Conservation (phyloP, 2,797 vertebrate species). For the Hemibagrus guttatus region DNA sequence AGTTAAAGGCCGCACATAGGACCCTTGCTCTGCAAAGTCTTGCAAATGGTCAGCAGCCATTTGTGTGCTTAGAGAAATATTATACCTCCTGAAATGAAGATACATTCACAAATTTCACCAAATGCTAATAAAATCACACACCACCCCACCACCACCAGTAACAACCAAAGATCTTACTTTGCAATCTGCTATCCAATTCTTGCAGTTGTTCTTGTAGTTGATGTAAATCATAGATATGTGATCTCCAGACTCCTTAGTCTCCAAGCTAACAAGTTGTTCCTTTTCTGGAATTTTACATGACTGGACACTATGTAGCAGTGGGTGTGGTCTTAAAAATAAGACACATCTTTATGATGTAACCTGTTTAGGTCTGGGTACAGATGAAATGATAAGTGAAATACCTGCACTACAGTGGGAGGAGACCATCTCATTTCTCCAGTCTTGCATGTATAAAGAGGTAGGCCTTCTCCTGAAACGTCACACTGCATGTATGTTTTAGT, state of each 20-base stretch:
- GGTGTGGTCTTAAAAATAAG: constrained; percentile 37
- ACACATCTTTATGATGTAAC: constrained; percentile 22
- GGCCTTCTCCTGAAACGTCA: constrained; percentile 1
- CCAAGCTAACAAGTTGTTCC: constrained; percentile 14
- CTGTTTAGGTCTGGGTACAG: constrained; percentile 9
- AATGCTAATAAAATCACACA: neutral
- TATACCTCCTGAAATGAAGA: constrained; percentile 39
- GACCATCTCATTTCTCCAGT: neutral
- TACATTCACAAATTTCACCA: neutral
- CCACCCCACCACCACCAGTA: too few relatives aligned
- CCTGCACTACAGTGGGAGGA: constrained; percentile 16
- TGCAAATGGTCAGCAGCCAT: constrained; percentile 61
- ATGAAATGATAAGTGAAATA: constrained; percentile 30
- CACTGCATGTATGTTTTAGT: neutral
- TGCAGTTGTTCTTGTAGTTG: constrained; percentile 7
- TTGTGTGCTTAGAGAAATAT: constrained; percentile 32
- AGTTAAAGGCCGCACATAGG: constrained; percentile 61
- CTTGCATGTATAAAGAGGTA: neutral
- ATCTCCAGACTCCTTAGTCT: constrained; percentile 3
- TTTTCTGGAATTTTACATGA: constrained; percentile 3
- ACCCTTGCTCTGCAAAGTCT: constrained; percentile 60
- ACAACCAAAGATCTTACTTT: constrained; percentile 32
- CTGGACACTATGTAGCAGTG: constrained; percentile 25
- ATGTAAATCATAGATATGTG: constrained; percentile 34
- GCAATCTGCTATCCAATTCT: constrained; percentile 21